Base-by-base conservation (phyloP, 2,113 vertebrate species). In the Saguinus midas region DNA sequence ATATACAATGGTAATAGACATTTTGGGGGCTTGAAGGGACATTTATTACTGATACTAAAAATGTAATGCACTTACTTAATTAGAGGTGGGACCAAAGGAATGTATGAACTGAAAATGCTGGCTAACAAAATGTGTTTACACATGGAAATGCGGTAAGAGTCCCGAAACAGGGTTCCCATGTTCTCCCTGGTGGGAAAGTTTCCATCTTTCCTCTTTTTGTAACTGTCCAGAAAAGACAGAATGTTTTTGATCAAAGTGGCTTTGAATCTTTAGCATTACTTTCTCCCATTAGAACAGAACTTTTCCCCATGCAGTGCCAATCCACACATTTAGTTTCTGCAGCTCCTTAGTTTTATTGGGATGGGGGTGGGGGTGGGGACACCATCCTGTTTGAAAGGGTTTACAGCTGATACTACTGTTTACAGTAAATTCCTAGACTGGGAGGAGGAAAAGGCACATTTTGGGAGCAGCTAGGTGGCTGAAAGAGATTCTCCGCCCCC, bases 21-120 rank as follows among this genome's bases (percentile, higher is more conserved):
- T 70, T 84, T 68, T 85, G 45, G 55, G 57, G 55, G 32, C 50
- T 48, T 93, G 81, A 61, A 81, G 48, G 90, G 75, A 78, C 40
- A 81, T 95, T 87, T 80, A 83, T 55, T 66, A 58, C 43, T 52
- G 79, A 70, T 64, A 37, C 64, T 93, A 55, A 89, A 75, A 91
- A 86, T 72, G 7, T 57, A 91, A 92, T 72, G 64, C 20, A 48
- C n/a, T 90, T 52, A 82, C 52, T 95, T 95, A 75, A 88, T 95
- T 89, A 79, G 66, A 72, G 43, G 23, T 66, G 32, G 50, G 35
- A 87, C n/a, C 10, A 40, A 81, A 93, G 75, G 35, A 87, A 72
- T 72, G 27, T 70, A 18, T 6, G 27, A 57, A 52, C 37, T 66
- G 32, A 50, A 88, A 55, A 55, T 40, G 14, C 66, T 75, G 9